Evolutionary conservation across 2,113 vertebrate species (phyloP).

Genomic region (Stigmatopora nigra): DNA sequence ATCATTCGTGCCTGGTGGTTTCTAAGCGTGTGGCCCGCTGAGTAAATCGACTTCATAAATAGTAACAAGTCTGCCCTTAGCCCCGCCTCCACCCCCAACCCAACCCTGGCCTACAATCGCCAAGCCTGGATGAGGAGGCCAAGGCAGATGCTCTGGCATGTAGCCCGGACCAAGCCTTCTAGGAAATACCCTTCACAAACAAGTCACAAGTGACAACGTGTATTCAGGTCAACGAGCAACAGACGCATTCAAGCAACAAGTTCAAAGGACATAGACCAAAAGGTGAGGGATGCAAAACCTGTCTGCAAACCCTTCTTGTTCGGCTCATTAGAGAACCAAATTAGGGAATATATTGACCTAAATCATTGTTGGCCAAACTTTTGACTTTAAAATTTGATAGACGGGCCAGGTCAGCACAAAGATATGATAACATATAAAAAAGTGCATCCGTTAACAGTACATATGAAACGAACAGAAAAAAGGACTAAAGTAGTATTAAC

Average conservation of each 20-base stretch:
- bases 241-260: conserved; percentile 2
- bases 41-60: conserved; percentile 50
- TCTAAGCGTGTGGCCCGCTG: conserved; percentile 60
- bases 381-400: too few species aligned
- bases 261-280: not conserved
- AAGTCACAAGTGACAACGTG: conserved; percentile 4
- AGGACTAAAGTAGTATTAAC: too few species aligned
- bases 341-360: not conserved
- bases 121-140: conserved; percentile 34
- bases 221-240: conserved; percentile 16
- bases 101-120: conserved; percentile 35
- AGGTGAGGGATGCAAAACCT: not conserved
- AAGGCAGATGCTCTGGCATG: conserved; percentile 51
- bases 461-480: too few species aligned
- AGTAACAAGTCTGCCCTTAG: conserved; percentile 49
- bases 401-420: too few species aligned
- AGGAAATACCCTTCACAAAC: conserved; percentile 40
- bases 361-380: too few species aligned
- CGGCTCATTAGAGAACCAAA: not conserved
- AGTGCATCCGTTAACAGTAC: too few species aligned
- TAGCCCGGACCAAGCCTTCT: conserved; percentile 31
- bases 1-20: conserved; percentile 54
- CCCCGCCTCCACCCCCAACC: too few species aligned
- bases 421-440: too few species aligned
- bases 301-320: not conserved